phyloP scores from a whole-genome alignment of 2,797 vertebrate genomes.

The Vireo griseus region DNA sequence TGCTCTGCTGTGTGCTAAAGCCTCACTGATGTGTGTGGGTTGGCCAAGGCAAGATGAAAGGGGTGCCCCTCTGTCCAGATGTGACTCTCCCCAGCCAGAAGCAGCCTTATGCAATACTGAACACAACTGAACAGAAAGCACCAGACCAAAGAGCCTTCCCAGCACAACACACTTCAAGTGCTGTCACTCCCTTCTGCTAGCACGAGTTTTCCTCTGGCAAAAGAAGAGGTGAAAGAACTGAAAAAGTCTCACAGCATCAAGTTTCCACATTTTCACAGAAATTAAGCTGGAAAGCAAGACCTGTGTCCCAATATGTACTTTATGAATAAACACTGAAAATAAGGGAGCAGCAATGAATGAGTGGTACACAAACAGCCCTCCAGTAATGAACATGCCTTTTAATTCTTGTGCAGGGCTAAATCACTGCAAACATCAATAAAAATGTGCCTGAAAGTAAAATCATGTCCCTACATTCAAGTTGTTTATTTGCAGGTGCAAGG shows the following conservation, averaged over 20 bases:
- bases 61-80: not conserved
- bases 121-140: not conserved
- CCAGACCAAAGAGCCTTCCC: not conserved
- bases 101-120: not conserved
- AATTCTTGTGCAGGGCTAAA: not conserved
- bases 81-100: not conserved
- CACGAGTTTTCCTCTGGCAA: not conserved
- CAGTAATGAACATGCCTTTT: fast-evolving
- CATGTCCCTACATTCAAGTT: not conserved
- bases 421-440: not conserved
- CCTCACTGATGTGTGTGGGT: not conserved
- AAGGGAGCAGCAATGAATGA: not conserved
- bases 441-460: not conserved
- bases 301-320: not conserved
- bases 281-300: not conserved
- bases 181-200: not conserved
- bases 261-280: not conserved
- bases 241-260: not conserved
- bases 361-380: not conserved
- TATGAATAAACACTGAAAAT: not conserved
- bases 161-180: not conserved
- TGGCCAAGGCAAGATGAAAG: not conserved
- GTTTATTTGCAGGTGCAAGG: not conserved
- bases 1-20: not conserved
- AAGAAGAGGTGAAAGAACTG: not conserved